Conservation (phyloP, 2,888 invertebrate species). For the Lumbricus terrestris region DNA sequence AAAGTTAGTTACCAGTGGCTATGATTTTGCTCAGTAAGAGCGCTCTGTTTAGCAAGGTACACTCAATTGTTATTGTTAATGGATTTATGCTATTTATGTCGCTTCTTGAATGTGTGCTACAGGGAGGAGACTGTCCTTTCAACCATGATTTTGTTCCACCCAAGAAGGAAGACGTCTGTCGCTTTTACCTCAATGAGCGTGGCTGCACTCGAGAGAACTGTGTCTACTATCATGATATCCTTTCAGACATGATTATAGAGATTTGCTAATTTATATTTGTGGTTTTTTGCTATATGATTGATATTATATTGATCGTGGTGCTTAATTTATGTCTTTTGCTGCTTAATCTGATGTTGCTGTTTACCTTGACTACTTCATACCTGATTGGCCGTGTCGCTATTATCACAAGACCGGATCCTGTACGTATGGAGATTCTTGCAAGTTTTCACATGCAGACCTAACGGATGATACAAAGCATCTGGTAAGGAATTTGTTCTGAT, state of each 20-base stretch:
- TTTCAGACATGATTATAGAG: slow-evolving; percentile 11
- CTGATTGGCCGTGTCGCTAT: slow-evolving; percentile 93
- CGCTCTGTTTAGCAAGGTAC: too few species aligned
- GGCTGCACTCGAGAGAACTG: slow-evolving; percentile 94
- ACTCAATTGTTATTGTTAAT: too few species aligned
- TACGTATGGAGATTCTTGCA: slow-evolving; percentile 75
- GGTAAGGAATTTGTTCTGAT: slow-evolving; percentile 60
- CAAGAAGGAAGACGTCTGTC: slow-evolving; percentile 89
- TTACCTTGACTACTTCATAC: slow-evolving; percentile 10
- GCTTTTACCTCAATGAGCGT: slow-evolving; percentile 92
- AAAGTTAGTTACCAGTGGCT: neutral
- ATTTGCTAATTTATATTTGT: neutral
- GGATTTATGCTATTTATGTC: neutral
- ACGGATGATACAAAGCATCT: slow-evolving; percentile 71
- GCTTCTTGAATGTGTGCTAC: slow-evolving; percentile 34
- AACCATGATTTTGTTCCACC: slow-evolving; percentile 81
- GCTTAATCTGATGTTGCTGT: neutral
- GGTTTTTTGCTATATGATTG: neutral
- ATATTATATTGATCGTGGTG: neutral
- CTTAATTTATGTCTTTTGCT: neutral
- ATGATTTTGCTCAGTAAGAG: neutral
- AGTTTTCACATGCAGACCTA: slow-evolving; percentile 89
- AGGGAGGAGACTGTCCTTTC: slow-evolving; percentile 80
- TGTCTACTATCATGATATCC: slow-evolving; percentile 77
- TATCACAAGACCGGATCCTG: slow-evolving; percentile 83